phyloP scores from a whole-genome alignment of 2,113 vertebrate species.

The Meleagris gallopavo region DNA sequence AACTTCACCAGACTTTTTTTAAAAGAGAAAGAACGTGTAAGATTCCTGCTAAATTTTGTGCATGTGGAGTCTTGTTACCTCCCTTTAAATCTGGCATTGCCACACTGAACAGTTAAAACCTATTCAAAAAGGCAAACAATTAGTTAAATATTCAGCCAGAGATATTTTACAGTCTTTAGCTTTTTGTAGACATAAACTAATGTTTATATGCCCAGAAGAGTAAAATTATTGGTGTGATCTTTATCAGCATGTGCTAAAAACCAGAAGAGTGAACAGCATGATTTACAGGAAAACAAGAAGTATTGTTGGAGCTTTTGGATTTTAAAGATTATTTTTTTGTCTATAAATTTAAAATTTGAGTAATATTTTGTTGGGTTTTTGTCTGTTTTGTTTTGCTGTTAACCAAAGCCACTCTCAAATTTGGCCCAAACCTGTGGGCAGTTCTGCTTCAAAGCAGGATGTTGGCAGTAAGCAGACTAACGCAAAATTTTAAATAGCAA shows the following conservation, averaged over 20 bases:
- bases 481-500: neutral
- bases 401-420: neutral
- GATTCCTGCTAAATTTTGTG: neutral
- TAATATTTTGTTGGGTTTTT: neutral
- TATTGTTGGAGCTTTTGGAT: neutral
- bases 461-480: neutral
- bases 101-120: neutral
- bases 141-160: neutral
- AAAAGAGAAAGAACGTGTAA: neutral
- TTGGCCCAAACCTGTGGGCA: neutral
- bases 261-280: neutral
- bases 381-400: neutral
- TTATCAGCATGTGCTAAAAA: neutral
- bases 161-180: neutral
- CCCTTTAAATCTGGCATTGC: neutral
- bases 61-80: neutral
- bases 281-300: neutral
- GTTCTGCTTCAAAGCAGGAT: neutral
- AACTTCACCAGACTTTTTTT: neutral
- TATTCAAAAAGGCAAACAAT: neutral
- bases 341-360: too few species aligned
- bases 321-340: neutral
- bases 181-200: neutral
- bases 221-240: neutral
- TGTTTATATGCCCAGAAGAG: neutral